These are phyloP conservation scores for Daphoenositta chrysoptera DNA, from an alignment of 2,113 vertebrate genomes.

Conservation along the genomic window DNA sequence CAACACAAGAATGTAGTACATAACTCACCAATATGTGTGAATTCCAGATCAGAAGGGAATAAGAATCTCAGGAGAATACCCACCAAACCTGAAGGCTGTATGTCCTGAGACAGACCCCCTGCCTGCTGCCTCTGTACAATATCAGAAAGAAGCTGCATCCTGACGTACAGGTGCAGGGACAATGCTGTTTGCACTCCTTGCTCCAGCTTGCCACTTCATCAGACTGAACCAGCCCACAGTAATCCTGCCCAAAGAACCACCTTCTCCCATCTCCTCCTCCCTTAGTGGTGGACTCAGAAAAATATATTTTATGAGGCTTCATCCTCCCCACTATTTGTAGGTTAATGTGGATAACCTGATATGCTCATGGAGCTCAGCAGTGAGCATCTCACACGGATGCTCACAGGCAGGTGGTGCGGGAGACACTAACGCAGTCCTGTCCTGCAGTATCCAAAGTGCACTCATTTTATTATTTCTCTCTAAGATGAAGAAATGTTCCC, in stretches of 20 bases:
- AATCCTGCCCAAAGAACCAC: neutral
- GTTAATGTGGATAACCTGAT: neutral
- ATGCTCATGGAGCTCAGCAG: neutral
- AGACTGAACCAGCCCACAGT: neutral
- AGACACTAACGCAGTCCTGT: neutral
- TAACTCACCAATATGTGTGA: neutral
- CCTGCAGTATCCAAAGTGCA: neutral
- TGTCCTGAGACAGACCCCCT: neutral
- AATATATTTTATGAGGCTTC: neutral
- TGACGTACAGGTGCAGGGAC: neutral
- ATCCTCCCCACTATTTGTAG: neutral
- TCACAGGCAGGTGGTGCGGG: neutral
- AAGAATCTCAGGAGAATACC: neutral
- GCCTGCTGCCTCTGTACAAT: neutral
- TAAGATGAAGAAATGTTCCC: neutral
- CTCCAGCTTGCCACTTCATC: neutral
- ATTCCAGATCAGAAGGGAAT: neutral
- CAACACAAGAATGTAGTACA: neutral
- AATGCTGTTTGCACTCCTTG: neutral
- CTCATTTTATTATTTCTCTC: neutral
- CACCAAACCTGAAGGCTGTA: neutral
- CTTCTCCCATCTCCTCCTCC: neutral
- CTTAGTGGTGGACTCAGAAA: neutral
- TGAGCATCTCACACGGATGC: too few species aligned
- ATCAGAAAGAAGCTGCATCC: neutral